Evolutionary conservation across 2,113 vertebrate species (phyloP), one percentile per base, ranked within the genome.

Genomic region (Scartelaos histophorus): DNA sequence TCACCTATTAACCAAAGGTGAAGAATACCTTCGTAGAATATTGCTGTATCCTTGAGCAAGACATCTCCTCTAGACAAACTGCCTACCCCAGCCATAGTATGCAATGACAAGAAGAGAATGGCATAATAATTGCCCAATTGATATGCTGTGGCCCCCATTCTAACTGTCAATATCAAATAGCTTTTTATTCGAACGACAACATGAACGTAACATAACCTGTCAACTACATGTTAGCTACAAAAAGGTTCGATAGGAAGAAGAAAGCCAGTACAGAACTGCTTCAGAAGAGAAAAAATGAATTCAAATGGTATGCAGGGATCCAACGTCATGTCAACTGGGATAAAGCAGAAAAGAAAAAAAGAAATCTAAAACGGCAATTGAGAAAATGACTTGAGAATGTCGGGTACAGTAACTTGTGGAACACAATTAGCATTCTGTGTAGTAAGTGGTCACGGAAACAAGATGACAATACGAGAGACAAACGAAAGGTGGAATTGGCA

Each of bases 371-470:
- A 65, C 19, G 66, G 71, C 57, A 22, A 57, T n/a, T 81, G 58
- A 67, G 49, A 80, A 80, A 78, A 67, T 61, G 62, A 79, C 70
- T 61, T 10, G 58, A 71, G 51, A 60, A 66, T 78, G 79, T 11
- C n/a, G 65, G 67, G 70, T 46, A 61, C 74, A 78, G 58, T 68
- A 67, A 76, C 49, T 69, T 51, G 60, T 15, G 57, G 58, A 82
- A 80, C 60, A 65, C 73, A 85, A 86, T 89, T 91, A 81, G 72
- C 64, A 81, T 81, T 66, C 67, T 60, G 76, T 73, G 75, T 51
- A 65, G 71, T 79, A 65, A 78, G 80, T 57, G 76, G 34, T 82
- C 24, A 38, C 22, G 45, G 68, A 74, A 69, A 61, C 76, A 54
- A 78, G 65, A 82, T n/a, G 61, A 47, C 71, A 66, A 74, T 82